Percentiles rank a stretch among this genome's conserved stretches.
Conservation (phyloP, 2,113 vertebrate species). For the Isurus oxyrinchus region DNA sequence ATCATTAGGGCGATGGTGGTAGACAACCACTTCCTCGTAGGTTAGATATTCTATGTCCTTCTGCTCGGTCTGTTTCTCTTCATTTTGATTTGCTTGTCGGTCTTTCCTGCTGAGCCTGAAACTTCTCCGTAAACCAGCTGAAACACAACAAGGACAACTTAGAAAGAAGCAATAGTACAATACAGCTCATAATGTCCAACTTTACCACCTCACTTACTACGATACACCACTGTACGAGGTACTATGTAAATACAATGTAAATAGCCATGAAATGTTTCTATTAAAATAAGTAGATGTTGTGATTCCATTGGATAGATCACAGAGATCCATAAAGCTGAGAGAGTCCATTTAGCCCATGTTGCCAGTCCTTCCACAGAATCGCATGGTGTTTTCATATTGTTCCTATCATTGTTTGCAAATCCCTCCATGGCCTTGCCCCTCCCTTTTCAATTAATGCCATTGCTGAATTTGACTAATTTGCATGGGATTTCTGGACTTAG, state of each 20-base stretch:
- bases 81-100: slow-evolving; percentile 54
- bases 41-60: slow-evolving; percentile 64
- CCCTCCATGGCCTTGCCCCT: background rate
- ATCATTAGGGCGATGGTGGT: slow-evolving; percentile 69
- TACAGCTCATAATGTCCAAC: too few relatives aligned
- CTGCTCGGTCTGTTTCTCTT: slow-evolving; percentile 53
- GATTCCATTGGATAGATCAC: background rate
- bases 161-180: background rate
- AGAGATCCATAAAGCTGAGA: background rate
- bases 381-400: background rate
- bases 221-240: background rate
- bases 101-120: slow-evolving; percentile 76
- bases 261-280: background rate
- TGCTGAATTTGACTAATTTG: background rate
- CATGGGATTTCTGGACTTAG: background rate
- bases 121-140: slow-evolving; percentile 81
- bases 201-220: background rate
- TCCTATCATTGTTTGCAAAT: background rate
- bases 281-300: background rate
- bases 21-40: slow-evolving; percentile 79
- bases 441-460: background rate
- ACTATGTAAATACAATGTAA: background rate
- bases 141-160: background rate
- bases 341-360: background rate
- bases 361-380: background rate